These are phyloP conservation scores for Lindbergichthys nudifrons DNA, from an alignment of 2,797 vertebrate genomes.

Conservation along the genomic window DNA sequence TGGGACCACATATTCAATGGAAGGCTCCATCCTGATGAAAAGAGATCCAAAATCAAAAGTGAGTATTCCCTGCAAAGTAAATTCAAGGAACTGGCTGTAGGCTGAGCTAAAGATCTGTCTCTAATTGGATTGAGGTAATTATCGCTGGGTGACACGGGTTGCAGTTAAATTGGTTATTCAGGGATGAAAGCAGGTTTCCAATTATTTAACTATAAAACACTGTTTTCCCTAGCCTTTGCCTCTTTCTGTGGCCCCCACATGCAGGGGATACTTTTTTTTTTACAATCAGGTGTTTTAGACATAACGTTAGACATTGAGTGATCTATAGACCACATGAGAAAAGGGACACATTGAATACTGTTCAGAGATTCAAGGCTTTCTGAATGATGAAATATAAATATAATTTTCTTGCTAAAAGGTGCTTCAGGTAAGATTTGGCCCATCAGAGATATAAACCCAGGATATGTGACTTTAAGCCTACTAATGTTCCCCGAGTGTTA, in stretches of 20 bases:
- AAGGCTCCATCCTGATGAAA: constrained; percentile 44
- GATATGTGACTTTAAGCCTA: constrained; percentile 37
- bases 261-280: constrained; percentile 12
- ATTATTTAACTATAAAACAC: constrained; percentile 60
- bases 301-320: constrained; percentile 9
- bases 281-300: constrained; percentile 20
- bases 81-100: constrained; percentile 35
- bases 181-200: constrained; percentile 53
- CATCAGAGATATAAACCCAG: constrained; percentile 37
- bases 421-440: constrained; percentile 45
- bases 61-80: constrained; percentile 39
- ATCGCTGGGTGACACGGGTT: constrained; percentile 63
- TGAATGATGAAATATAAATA: constrained; percentile 32
- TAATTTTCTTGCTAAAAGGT: constrained; percentile 31
- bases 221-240: constrained; percentile 29
- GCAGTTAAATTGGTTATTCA: constrained; percentile 58
- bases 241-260: constrained; percentile 20
- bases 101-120: constrained; percentile 55
- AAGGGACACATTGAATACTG: constrained; percentile 11
- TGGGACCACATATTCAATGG: constrained; percentile 29
- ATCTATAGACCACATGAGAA: constrained; percentile 14
- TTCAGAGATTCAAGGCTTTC: constrained; percentile 15
- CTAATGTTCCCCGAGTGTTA: constrained; percentile 38
- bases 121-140: constrained; percentile 74
- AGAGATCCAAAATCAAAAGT: constrained; percentile 46